phyloP scores from a whole-genome alignment of 1,140 invertebrate species.

The Phocides pigmalion region DNA sequence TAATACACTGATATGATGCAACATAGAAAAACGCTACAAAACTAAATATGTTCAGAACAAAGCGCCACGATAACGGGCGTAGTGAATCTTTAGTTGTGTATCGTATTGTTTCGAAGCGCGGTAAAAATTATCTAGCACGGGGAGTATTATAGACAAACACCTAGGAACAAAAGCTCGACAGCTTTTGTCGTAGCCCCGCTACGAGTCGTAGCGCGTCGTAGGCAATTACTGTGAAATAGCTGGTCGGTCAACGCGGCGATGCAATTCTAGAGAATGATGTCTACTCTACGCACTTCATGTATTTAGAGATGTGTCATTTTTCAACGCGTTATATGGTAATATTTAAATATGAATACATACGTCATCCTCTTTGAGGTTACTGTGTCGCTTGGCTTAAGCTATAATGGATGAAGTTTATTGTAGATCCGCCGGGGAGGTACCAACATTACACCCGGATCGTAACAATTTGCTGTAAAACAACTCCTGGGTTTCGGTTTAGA shows the following conservation, averaged over 20 bases:
- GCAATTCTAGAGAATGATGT: background rate
- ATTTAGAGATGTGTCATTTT: too few relatives aligned
- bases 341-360: too few relatives aligned
- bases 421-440: too few relatives aligned
- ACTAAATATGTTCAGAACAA: slow-evolving; percentile 25
- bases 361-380: too few relatives aligned
- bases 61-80: slow-evolving; percentile 24
- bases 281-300: slow-evolving; percentile 2
- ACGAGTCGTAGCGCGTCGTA: slow-evolving; percentile 29
- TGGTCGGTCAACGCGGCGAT: slow-evolving; percentile 9
- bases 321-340: too few relatives aligned
- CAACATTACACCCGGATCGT: too few relatives aligned
- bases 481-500: too few relatives aligned
- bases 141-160: slow-evolving; percentile 33
- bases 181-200: slow-evolving; percentile 32
- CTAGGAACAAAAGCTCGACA: slow-evolving; percentile 9
- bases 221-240: slow-evolving; percentile 25
- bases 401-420: too few relatives aligned
- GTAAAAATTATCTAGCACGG: slow-evolving; percentile 35
- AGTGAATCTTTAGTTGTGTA: slow-evolving; percentile 30
- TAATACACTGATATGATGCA: slow-evolving; percentile 11
- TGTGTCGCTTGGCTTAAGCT: too few relatives aligned
- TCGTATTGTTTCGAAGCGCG: slow-evolving; percentile 33
- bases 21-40: slow-evolving; percentile 20
- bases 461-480: too few relatives aligned